These are phyloP conservation scores for Crotalus helleri DNA, from an alignment of 2,113 vertebrate species.

Conservation along the genomic window DNA sequence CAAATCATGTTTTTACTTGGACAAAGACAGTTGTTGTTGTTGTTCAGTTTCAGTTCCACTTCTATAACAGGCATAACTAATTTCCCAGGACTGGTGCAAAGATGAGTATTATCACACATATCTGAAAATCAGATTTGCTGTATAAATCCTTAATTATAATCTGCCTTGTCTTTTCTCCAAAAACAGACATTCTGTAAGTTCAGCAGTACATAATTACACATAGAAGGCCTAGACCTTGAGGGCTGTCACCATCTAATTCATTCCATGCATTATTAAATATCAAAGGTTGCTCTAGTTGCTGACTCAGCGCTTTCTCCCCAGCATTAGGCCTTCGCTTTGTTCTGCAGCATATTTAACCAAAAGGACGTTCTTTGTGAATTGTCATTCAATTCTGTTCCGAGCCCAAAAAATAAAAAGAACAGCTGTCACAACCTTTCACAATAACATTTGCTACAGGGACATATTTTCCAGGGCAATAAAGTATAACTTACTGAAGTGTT, in stretches of 20 bases:
- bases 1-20: not conserved
- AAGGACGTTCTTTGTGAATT: not conserved
- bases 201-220: slow-evolving; percentile 15
- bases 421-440: slow-evolving; percentile 49
- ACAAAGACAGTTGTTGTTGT: not conserved
- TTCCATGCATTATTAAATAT: slow-evolving; percentile 11
- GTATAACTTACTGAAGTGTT: slow-evolving; percentile 60
- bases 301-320: not conserved
- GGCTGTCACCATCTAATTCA: slow-evolving; percentile 1
- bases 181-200: not conserved
- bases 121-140: not conserved
- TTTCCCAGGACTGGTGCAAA: not conserved
- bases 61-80: not conserved
- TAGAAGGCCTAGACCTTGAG: not conserved
- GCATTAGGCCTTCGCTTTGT: not conserved
- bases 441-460: slow-evolving; percentile 46
- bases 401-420: slow-evolving; percentile 38
- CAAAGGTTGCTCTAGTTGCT: not conserved
- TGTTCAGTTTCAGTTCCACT: not conserved
- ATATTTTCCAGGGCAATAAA: slow-evolving; percentile 53
- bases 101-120: not conserved
- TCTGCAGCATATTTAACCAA: not conserved
- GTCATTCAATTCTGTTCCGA: slow-evolving; percentile 4
- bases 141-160: slow-evolving; percentile 10
- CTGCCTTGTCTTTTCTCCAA: slow-evolving; percentile 6